Conservation (phyloP, 2,888 invertebrate genomes). For the Heliconius sara region DNA sequence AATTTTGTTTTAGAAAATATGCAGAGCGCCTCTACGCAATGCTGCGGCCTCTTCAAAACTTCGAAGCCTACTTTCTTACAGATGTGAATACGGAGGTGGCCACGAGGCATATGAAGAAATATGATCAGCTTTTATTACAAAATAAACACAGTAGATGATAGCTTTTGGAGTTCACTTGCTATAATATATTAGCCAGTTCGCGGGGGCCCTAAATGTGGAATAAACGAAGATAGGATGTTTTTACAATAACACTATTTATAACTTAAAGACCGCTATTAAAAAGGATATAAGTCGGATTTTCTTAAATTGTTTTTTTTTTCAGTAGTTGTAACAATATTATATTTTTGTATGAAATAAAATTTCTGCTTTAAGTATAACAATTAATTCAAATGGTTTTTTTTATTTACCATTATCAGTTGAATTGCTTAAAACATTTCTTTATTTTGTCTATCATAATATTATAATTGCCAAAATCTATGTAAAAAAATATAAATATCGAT, state of each 20-base stretch:
- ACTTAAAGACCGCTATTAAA: too few relatives aligned
- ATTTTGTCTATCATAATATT: neutral
- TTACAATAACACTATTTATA: too few relatives aligned
- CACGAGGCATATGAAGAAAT: constrained; percentile 74
- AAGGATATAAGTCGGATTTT: neutral
- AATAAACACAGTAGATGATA: constrained; percentile 36
- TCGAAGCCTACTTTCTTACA: constrained; percentile 80
- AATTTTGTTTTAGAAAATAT: constrained; percentile 70
- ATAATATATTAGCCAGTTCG: neutral
- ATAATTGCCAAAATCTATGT: neutral
- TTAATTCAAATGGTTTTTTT: too few relatives aligned
- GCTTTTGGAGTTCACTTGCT: neutral
- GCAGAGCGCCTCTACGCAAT: constrained; percentile 83
- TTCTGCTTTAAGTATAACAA: too few relatives aligned
- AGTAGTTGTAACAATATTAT: too few relatives aligned
- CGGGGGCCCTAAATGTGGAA: neutral
- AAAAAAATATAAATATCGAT: neutral
- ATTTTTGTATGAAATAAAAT: too few relatives aligned
- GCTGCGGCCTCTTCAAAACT: constrained; percentile 79
- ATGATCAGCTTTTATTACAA: constrained; percentile 59
- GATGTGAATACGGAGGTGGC: constrained; percentile 74
- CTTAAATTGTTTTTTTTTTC: neutral
- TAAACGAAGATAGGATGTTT: neutral
- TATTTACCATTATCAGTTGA: neutral
- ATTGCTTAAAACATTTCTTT: neutral